These are phyloP conservation scores for Holacanthus passer DNA, from an alignment of 2,113 vertebrate species.

Conservation along the genomic window DNA sequence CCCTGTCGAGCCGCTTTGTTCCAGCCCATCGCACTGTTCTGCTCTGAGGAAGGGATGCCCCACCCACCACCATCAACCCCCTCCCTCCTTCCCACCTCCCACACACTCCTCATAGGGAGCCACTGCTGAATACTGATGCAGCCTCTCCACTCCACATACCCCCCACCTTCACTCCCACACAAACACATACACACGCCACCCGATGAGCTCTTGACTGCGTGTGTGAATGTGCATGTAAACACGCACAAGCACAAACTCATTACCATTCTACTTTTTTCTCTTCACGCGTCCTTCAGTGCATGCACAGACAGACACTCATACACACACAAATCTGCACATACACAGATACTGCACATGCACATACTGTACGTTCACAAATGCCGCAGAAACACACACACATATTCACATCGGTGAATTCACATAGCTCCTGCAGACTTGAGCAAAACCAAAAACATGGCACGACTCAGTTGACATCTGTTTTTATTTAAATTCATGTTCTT, in stretches of 20 bases:
- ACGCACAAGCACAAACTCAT: slow-evolving; percentile 41
- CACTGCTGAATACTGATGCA: slow-evolving; percentile 79
- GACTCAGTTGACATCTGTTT: slow-evolving; percentile 46
- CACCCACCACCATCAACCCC: slow-evolving; percentile 33
- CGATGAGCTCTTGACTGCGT: slow-evolving; percentile 4
- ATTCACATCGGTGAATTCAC: background rate
- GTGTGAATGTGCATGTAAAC: slow-evolving; percentile 30
- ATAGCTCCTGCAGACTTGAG: slow-evolving; percentile 19
- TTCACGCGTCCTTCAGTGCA: background rate
- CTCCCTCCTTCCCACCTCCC: slow-evolving; percentile 55
- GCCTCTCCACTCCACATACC: slow-evolving; percentile 39
- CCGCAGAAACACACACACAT: slow-evolving; percentile 1
- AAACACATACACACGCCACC: slow-evolving; percentile 35
- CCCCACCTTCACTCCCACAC: slow-evolving; percentile 43
- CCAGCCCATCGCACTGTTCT: slow-evolving; percentile 74
- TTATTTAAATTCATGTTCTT: slow-evolving; percentile 50
- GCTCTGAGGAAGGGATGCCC: slow-evolving; percentile 64
- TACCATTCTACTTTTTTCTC: slow-evolving; percentile 34
- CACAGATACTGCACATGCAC: background rate
- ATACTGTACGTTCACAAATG: slow-evolving; percentile 18
- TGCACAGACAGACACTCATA: slow-evolving; percentile 19
- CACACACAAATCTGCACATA: slow-evolving; percentile 1
- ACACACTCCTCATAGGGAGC: slow-evolving; percentile 62
- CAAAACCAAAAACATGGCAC: slow-evolving; percentile 29
- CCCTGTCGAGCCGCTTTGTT: slow-evolving; percentile 82